These are phyloP conservation scores for Holotrichia oblita DNA, from an alignment of 1,140 invertebrate genomes.

Conservation along the genomic window DNA sequence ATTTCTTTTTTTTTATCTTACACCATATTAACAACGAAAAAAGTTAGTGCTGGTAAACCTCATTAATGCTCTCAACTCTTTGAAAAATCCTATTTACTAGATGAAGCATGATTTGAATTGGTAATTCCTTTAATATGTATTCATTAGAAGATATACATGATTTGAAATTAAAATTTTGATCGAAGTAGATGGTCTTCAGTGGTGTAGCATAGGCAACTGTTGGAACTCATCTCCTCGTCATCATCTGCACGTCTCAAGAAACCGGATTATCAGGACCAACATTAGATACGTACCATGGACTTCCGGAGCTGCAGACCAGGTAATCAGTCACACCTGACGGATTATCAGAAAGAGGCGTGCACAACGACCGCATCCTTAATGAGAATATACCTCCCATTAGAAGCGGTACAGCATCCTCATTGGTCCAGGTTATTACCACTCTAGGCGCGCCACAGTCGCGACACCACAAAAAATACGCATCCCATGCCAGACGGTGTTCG, in stretches of 20 bases:
- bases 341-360: slow-evolving; percentile 60
- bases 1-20: not conserved
- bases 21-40: not conserved
- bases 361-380: slow-evolving; percentile 56
- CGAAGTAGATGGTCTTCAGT: not conserved
- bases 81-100: not conserved
- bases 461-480: slow-evolving; percentile 47
- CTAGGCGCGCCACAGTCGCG: slow-evolving; percentile 39
- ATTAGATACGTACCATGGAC: slow-evolving; percentile 48
- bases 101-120: too few relatives aligned
- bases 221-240: slow-evolving; percentile 24
- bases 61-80: not conserved
- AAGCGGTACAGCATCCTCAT: slow-evolving; percentile 47
- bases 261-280: slow-evolving; percentile 53
- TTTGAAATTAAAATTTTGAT: too few relatives aligned
- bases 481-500: slow-evolving; percentile 42
- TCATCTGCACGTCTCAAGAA: slow-evolving; percentile 41
- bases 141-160: too few relatives aligned
- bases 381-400: slow-evolving; percentile 51
- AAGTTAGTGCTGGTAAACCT: not conserved
- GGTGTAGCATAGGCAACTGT: slow-evolving; percentile 22
- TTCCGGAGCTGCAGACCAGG: slow-evolving; percentile 58
- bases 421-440: slow-evolving; percentile 48
- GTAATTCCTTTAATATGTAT: too few relatives aligned
- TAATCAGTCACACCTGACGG: slow-evolving; percentile 61